Percentiles rank a stretch among this genome's conserved stretches.
Conservation (phyloP, 2,888 invertebrate species). For the Chalcosyrphus nemorum region DNA sequence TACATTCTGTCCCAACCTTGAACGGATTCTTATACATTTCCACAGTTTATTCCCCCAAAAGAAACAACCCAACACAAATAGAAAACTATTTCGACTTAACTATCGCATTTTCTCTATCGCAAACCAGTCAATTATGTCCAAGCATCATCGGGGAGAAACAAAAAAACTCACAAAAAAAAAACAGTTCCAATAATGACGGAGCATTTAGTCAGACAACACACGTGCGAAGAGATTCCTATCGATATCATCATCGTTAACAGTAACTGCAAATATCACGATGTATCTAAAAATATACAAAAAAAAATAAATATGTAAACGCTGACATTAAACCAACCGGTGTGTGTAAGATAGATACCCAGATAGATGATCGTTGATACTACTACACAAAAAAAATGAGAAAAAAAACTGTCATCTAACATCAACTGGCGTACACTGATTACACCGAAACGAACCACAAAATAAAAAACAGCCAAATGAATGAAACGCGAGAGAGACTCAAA, state of each 20-base stretch:
- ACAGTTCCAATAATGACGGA: constrained; percentile 32
- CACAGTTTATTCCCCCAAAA: constrained; percentile 17
- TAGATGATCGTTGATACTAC: constrained; percentile 33
- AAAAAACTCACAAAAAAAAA: constrained; percentile 3
- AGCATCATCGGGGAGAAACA: neutral
- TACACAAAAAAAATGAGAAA: constrained; percentile 13
- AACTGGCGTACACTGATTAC: constrained; percentile 34
- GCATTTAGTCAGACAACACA: constrained; percentile 50
- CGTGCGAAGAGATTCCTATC: constrained; percentile 57
- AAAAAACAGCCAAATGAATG: constrained; percentile 65
- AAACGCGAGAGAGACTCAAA: constrained; percentile 36
- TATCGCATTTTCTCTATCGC: neutral
- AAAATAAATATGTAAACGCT: constrained; percentile 16
- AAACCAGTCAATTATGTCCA: neutral
- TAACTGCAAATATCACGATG: constrained; percentile 60
- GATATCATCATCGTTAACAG: constrained; percentile 56
- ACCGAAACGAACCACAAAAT: constrained; percentile 39
- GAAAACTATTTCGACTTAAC: neutral
- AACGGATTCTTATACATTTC: constrained; percentile 1
- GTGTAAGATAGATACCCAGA: constrained; percentile 4
- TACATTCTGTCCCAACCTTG: constrained; percentile 27
- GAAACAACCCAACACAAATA: too few species aligned
- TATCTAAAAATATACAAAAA: constrained; percentile 26
- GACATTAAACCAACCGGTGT: constrained; percentile 26
- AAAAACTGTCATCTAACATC: constrained; percentile 54